Conservation (phyloP, 1,140 invertebrate species). For the Drosophila prosaltans region DNA sequence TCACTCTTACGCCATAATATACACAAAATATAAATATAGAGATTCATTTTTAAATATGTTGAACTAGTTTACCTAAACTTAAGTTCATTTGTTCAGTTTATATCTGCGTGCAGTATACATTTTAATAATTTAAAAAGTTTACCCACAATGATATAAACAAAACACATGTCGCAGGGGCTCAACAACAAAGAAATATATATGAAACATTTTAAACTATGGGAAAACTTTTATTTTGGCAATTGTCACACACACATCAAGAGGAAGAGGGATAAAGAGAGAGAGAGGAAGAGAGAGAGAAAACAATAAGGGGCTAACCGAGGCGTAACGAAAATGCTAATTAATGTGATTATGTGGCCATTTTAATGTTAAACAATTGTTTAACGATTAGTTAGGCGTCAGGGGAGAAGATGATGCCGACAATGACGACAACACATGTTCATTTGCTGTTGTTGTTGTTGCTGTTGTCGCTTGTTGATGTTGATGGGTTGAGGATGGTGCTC, state of each 20-base stretch:
- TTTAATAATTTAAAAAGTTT: too few species aligned
- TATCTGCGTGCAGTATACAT: too few species aligned
- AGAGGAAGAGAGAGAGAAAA: slow-evolving; percentile 9
- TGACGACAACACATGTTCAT: slow-evolving; percentile 40
- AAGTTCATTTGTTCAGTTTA: too few species aligned
- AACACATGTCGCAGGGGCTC: too few species aligned
- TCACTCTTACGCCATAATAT: too few species aligned
- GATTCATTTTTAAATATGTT: too few species aligned
- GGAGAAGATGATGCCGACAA: slow-evolving; percentile 18
- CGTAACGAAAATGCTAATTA: slow-evolving; percentile 77
- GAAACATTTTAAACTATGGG: slow-evolving; percentile 15
- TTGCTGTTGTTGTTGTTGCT: slow-evolving; percentile 3
- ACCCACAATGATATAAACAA: too few species aligned
- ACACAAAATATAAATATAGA: too few species aligned
- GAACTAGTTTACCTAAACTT: too few species aligned
- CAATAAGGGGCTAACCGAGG: slow-evolving; percentile 35
- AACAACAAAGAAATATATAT: neutral
- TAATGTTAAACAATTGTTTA: slow-evolving; percentile 80
- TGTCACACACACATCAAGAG: neutral
- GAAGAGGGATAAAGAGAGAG: too few species aligned
- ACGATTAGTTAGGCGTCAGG: slow-evolving; percentile 75
- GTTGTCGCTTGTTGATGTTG: neutral
- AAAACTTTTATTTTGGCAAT: slow-evolving; percentile 1
- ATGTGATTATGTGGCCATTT: slow-evolving; percentile 78
- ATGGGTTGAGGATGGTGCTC: neutral